Evolutionary conservation across 2,888 invertebrate genomes (phyloP).

Genomic region (Acanthoscelides obtectus): DNA sequence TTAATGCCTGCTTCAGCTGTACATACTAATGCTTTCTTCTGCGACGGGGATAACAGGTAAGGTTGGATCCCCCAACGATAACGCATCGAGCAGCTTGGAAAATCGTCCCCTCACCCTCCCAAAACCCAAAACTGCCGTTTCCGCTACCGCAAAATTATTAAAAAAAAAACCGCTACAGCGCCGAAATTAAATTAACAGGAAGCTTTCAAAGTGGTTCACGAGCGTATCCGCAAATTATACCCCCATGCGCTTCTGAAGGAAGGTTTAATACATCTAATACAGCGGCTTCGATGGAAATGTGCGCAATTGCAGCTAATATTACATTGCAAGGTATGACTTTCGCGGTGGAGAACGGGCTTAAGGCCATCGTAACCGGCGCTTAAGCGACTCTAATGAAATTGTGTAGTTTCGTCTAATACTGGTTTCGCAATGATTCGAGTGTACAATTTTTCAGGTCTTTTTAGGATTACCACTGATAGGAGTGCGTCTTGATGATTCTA

Average conservation of each 20-base stretch:
- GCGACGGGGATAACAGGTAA: slow-evolving; percentile 40
- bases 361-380: neutral
- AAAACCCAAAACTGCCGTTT: slow-evolving; percentile 26
- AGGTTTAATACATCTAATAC: slow-evolving; percentile 6
- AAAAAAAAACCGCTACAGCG: slow-evolving; percentile 14
- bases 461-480: neutral
- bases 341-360: neutral
- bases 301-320: slow-evolving; percentile 3
- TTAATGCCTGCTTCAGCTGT: slow-evolving; percentile 29
- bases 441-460: neutral
- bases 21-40: slow-evolving; percentile 33
- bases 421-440: neutral
- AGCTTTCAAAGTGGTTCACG: slow-evolving; percentile 29
- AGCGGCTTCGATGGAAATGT: neutral
- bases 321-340: neutral
- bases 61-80: slow-evolving; percentile 44
- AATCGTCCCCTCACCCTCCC: slow-evolving; percentile 17
- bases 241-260: slow-evolving; percentile 16
- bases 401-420: no score
- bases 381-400: neutral
- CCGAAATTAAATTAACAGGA: slow-evolving; percentile 21
- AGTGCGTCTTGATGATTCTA: neutral
- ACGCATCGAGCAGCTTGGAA: slow-evolving; percentile 40
- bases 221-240: slow-evolving; percentile 23
- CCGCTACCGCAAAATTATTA: slow-evolving; percentile 22